A percentile compares a stretch with the other conserved stretches of the same genome.
Evolutionary conservation across 2,888 invertebrate genomes (phyloP).

Genomic region (Drosophila phalerata): DNA sequence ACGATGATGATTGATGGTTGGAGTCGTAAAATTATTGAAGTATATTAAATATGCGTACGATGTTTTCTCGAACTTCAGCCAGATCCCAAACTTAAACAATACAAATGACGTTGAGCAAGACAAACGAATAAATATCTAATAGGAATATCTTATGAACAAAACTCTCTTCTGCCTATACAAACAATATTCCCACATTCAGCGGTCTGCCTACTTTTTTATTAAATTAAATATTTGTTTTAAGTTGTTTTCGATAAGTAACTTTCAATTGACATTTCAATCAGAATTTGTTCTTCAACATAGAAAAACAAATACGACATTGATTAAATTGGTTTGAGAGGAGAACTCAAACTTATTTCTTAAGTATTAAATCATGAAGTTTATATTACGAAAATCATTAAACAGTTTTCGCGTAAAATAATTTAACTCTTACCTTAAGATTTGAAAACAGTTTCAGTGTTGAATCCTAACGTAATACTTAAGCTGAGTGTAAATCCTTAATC

Average conservation of each 20-base stretch:
- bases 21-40: conserved; percentile 20
- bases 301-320: neutral
- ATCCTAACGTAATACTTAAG: neutral
- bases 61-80: conserved; percentile 18
- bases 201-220: conserved; percentile 16
- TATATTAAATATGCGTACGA: conserved; percentile 52
- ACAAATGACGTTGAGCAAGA: conserved; percentile 27
- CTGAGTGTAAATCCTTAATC: neutral
- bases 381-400: too few species aligned
- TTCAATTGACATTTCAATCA: conserved; percentile 9
- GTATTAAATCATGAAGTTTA: neutral
- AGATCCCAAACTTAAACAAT: conserved; percentile 32
- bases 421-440: too few species aligned
- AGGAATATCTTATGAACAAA: conserved; percentile 50
- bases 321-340: neutral
- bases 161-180: neutral
- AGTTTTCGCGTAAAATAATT: neutral
- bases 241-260: conserved; percentile 7
- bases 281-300: neutral
- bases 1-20: conserved; percentile 47
- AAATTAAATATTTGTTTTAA: conserved; percentile 30
- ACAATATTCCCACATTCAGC: conserved; percentile 8
- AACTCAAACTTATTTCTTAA: neutral
- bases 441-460: neutral
- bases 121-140: conserved; percentile 32